Base-by-base conservation (phyloP, 64 coral and sea anemone genomes). In the Montipora efflorescens region DNA sequence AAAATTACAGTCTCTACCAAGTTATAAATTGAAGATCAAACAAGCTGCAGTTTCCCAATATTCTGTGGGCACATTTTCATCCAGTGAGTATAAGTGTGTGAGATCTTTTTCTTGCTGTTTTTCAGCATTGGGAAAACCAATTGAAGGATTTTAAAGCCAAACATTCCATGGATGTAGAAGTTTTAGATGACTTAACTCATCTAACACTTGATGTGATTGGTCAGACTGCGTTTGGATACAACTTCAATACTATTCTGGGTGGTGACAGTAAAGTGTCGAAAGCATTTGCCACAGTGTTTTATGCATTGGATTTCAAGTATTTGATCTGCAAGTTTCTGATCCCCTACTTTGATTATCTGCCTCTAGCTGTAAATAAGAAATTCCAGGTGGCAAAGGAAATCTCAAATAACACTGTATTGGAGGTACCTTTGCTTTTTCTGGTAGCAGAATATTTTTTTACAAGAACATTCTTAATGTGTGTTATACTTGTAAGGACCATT, bases 171-270 rank as follows among this genome's bases (percentile, higher is more conserved):
- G 58, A 62, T 48, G 21, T 47, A 18, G 59, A 62, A 73, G 52
- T 91, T 87, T 21, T 75, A 12, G 23, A 76, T 85, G 55, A 46
- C 58, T 62, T 90, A 77, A 91, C 52, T 14, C 89, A 91, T 48
- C 51, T 90, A 5, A 78, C 93, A 9, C 87, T 90, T 21, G 93
- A 94, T 45, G 22, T 94, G 7, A 94, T 94, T 57, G 93, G 93
- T 7, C 74, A 94, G 58, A 90, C 64, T 94, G 93, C 93, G 67
- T 94, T 94, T 90, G 93, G 93, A 15, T 94, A 76, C 52, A 75
- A 83, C 22, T 94, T 94, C 75, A 80, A 90, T 58, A 90, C 93
- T n/a, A 69, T 94, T 0, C 78, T 95, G 50, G 83, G 46, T 44
- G 74, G 74, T 25, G 92, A 94, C 21, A 91, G 75, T 18, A 69